These are phyloP conservation scores for Iselma pallidipennis DNA, from an alignment of 2,888 invertebrate genomes.

Conservation along the genomic window DNA sequence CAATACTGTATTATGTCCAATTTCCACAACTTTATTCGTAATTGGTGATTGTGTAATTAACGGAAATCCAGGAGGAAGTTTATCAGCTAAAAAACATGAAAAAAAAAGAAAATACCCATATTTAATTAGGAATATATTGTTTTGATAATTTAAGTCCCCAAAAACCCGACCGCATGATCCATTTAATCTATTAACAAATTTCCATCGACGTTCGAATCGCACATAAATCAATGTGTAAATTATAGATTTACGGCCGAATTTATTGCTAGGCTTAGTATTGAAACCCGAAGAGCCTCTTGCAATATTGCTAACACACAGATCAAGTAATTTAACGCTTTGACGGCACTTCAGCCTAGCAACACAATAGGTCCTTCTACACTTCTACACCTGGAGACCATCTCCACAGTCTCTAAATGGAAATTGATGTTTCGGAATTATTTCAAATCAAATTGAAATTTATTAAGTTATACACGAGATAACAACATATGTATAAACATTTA, in stretches of 20 bases:
- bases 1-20: constrained; percentile 88
- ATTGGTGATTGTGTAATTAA: constrained; percentile 83
- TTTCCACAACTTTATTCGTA: constrained; percentile 94
- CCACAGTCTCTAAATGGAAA: background rate
- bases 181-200: constrained; percentile 48
- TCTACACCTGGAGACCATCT: background rate
- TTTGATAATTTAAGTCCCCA: constrained; percentile 15
- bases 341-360: constrained; percentile 6
- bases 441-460: background rate
- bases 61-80: constrained; percentile 92
- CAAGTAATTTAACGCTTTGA: constrained; percentile 30
- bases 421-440: background rate
- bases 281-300: constrained; percentile 37
- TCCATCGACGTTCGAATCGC: constrained; percentile 35
- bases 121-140: constrained; percentile 8
- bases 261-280: constrained; percentile 43
- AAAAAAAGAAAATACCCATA: constrained; percentile 40
- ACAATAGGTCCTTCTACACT: background rate
- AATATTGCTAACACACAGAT: constrained; percentile 34
- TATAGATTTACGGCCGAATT: constrained; percentile 47
- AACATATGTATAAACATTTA: too few species aligned
- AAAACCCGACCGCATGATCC: constrained; percentile 33
- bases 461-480: too few species aligned
- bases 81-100: constrained; percentile 72
- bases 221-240: constrained; percentile 48